These are phyloP conservation scores for Lithophane ornitopus DNA, from an alignment of 2,888 invertebrate genomes.

Conservation along the genomic window DNA sequence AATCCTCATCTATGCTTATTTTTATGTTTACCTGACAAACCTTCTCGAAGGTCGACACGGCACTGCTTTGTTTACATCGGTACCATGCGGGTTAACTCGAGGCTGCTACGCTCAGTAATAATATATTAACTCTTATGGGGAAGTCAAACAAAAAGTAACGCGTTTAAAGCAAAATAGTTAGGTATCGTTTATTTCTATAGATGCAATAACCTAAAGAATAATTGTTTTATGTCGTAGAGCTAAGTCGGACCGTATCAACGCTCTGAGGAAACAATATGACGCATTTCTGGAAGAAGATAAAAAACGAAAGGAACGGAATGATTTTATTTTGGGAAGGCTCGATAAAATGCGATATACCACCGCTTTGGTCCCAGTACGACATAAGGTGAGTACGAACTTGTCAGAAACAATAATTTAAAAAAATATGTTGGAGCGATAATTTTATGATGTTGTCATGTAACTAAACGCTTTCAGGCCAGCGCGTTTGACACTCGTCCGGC, in stretches of 20 bases:
- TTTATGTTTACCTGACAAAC: constrained; percentile 74
- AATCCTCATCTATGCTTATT: constrained; percentile 61
- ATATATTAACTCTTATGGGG: constrained; percentile 75
- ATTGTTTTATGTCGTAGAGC: constrained; percentile 72
- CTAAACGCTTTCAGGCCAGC: constrained; percentile 53
- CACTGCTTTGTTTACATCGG: constrained; percentile 85
- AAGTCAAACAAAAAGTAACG: constrained; percentile 84
- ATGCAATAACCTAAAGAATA: constrained; percentile 2
- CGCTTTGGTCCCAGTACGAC: constrained; percentile 73
- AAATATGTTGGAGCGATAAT: not conserved
- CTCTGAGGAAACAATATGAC: constrained; percentile 85
- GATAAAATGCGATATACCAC: constrained; percentile 83
- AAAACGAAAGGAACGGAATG: constrained; percentile 86
- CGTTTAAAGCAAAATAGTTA: constrained; percentile 6
- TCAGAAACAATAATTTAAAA: not conserved
- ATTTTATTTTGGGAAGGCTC: constrained; percentile 84
- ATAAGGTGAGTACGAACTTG: constrained; percentile 69
- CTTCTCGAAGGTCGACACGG: constrained; percentile 83
- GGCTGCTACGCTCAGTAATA: constrained; percentile 36
- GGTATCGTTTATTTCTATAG: not conserved
- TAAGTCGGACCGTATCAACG: constrained; percentile 83
- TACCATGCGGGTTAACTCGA: constrained; percentile 61
- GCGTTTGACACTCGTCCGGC: constrained; percentile 17
- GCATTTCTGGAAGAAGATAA: constrained; percentile 86
- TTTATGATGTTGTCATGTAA: constrained; percentile 1